phyloP scores from a whole-genome alignment of 2,797 vertebrate genomes.

The Leptodactylus fallax region DNA sequence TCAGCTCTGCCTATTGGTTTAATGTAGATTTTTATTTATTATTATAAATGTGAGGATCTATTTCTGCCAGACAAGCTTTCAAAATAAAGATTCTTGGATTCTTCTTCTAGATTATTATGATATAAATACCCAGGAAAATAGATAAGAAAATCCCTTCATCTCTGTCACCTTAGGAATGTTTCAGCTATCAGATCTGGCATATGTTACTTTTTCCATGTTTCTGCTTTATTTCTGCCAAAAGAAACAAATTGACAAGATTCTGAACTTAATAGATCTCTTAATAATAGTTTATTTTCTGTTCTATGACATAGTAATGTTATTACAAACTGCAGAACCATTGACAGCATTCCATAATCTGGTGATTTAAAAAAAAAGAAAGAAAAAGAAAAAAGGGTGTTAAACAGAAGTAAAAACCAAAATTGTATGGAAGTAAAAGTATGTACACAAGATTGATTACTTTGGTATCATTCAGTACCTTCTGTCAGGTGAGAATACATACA shows the following conservation, averaged over 20 bases:
- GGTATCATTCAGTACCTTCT: neutral
- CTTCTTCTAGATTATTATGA: conserved; percentile 21
- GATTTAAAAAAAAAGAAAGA: neutral
- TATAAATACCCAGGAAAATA: conserved; percentile 31
- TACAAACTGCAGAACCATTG: neutral
- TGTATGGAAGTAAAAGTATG: neutral
- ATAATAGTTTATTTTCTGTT: neutral
- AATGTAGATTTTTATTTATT: neutral
- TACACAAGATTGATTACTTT: neutral
- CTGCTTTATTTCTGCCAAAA: conserved; percentile 38
- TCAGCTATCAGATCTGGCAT: conserved; percentile 49
- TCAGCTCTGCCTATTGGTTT: neutral
- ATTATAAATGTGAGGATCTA: neutral
- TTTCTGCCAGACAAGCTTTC: conserved; percentile 11
- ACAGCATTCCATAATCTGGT: neutral
- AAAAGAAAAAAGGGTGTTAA: no score
- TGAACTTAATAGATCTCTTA: neutral
- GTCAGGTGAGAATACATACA: neutral
- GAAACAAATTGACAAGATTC: conserved; percentile 5
- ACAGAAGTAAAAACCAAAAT: neutral
- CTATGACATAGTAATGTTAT: neutral
- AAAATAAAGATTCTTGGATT: conserved; percentile 26
- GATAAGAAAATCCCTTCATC: conserved; percentile 51
- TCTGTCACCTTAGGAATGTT: conserved; percentile 52
- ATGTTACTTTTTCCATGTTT: conserved; percentile 29